Evolutionary conservation across 64 coral and sea anemone genomes (phyloP).

Genomic region (Pachyseris speciosa): DNA sequence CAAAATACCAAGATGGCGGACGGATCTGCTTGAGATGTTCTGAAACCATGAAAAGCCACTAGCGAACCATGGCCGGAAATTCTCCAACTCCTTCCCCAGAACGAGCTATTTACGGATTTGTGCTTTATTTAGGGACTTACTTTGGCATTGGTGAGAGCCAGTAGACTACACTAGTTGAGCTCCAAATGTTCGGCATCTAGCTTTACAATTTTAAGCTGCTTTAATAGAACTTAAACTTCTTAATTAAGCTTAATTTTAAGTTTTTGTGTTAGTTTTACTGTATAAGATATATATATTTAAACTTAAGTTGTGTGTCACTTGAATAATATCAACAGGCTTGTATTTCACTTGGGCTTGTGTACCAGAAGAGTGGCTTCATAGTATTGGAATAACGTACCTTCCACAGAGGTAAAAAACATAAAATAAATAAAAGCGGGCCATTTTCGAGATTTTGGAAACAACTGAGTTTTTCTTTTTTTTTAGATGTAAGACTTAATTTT

Average conservation of each 20-base stretch:
- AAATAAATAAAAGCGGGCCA: neutral
- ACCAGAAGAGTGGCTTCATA: constrained; percentile 87
- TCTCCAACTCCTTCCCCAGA: constrained; percentile 92
- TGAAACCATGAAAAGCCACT: no score
- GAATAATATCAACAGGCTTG: constrained; percentile 47
- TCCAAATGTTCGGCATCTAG: no score
- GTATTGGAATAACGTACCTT: constrained; percentile 93
- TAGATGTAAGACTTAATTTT: no score
- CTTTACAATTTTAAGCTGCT: no score
- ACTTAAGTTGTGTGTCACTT: neutral
- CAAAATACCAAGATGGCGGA: neutral
- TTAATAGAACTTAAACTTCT: no score
- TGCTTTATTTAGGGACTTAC: constrained; percentile 89
- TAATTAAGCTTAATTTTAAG: no score
- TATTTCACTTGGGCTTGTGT: constrained; percentile 95
- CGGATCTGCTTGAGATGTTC: neutral
- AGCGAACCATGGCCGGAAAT: constrained; percentile 63
- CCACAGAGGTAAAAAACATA: constrained; percentile 79
- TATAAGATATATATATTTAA: no score
- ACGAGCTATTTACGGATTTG: constrained; percentile 97
- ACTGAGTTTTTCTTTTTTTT: no score
- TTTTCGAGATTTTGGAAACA: no score
- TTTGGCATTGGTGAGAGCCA: constrained; percentile 82
- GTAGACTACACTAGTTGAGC: neutral
- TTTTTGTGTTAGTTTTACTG: no score